Evolutionary conservation across 2,797 vertebrate genomes (phyloP), one percentile per base, ranked within the genome.

Genomic region (Novumbra hubbsi): DNA sequence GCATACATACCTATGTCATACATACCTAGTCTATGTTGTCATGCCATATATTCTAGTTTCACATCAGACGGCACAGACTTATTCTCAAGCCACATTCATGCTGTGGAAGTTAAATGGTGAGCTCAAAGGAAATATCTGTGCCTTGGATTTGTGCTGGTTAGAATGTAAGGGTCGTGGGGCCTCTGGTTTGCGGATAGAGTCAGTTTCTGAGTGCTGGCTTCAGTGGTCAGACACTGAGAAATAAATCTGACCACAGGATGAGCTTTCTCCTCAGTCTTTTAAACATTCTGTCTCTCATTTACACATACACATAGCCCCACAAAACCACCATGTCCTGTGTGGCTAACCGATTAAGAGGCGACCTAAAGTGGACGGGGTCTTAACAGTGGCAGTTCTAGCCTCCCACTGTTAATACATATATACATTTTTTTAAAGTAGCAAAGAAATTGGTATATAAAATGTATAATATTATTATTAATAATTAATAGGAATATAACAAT

Each of bases 151-250:
- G 63, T 6, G 4, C 28, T 73, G 71, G 41, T 55, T 74, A 48
- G 55, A 77, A 76, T 52, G 75, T 63, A 55, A 68, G 73, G 28
- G 66, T 50, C 49, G n/a, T 27, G 7, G 41, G 68, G 38, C 48
- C 60, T 76, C 30, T 77, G 68, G 69, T 88, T 55, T 83, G 75
- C 52, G 38, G n/a, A 34, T 24, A 68, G 62, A 34, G 74, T 24
- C 52, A 21, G 30, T 79, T 73, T 32, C 65, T 72, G 32, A 70
- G 57, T 76, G 3, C 77, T 48, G 71, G 75, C 72, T 84, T 24
- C 60, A 80, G 32, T 72, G 64, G 60, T 80, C 66, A 32, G 11
- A 71, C 34, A 70, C 57, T 7, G 70, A 34, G 38, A 38, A 70
- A 74, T 34, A 62, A 73, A 72, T 68, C 55, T 68, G 52, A 68